Conservation (phyloP, 2,113 vertebrate species). For the Polypterus bichir region DNA sequence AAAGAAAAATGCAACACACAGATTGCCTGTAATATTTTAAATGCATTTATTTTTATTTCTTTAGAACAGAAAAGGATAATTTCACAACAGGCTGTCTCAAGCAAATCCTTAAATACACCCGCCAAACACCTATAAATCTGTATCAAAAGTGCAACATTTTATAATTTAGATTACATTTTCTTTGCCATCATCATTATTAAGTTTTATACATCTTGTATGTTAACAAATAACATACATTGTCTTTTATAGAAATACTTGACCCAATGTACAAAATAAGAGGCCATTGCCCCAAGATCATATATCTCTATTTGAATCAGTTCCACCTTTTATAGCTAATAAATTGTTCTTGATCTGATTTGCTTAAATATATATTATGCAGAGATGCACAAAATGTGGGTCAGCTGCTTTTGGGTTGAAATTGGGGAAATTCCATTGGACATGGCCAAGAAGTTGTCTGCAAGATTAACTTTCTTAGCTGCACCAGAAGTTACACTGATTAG, state of each 20-base stretch:
- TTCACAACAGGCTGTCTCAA: constrained; percentile 63
- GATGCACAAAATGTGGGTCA: constrained; percentile 18
- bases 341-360: constrained; percentile 15
- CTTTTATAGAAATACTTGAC: constrained; percentile 71
- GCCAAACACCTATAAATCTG: constrained; percentile 70
- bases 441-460: no score
- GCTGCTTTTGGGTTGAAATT: neutral
- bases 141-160: constrained; percentile 80
- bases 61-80: constrained; percentile 72
- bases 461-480: constrained; percentile 27
- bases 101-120: constrained; percentile 64
- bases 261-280: constrained; percentile 56
- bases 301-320: constrained; percentile 30
- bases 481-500: constrained; percentile 24
- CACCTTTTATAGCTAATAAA: constrained; percentile 29
- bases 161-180: constrained; percentile 59
- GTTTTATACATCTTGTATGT: constrained; percentile 54
- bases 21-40: constrained; percentile 13
- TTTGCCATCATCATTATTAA: constrained; percentile 42
- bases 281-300: constrained; percentile 40
- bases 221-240: constrained; percentile 70
- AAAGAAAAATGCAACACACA: constrained; percentile 13
- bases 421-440: no score
- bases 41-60: constrained; percentile 53
- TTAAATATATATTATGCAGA: constrained; percentile 23